Evolutionary conservation across 2,888 invertebrate genomes (phyloP), one percentile per base, ranked within the genome.

Genomic region (Campoplex capitator): DNA sequence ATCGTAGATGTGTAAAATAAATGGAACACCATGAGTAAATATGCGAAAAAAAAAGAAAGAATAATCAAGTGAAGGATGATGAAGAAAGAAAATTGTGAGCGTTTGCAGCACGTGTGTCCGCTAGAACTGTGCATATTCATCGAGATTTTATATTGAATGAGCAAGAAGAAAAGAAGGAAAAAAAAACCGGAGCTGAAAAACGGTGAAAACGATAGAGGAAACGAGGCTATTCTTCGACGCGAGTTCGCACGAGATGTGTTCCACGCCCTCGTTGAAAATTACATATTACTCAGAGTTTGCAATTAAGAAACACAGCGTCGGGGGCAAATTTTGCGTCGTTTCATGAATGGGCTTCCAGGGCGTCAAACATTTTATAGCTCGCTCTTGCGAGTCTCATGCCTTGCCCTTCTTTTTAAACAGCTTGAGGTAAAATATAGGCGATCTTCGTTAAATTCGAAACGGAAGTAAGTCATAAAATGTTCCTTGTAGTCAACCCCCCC

Each of bases 391-490:
- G 82, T 76, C 54, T 74, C 51, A 35, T 71, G 74, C 38, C 78
- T 74, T 58, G 65, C 84, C 71, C 79, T 84, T 74, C 73, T 68
- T 73, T 23, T 42, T 71, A 71, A 76, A 86, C 78, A 83, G 77
- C 83, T 80, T 62, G 32, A 23, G 28, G 65, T 38, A 35, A 71
- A 65, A 32, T 38, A 62, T 51, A 65, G 38, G n/a, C 85, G 87
- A 87, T 83, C 85, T 87, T 84, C 87, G 84, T 90, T 90, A 90
- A 92, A 91, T 92, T 89, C 88, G 87, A 91, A 91, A 89, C 90
- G 91, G 90, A 89, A 91, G 79, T 85, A 80, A 82, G 80, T 88
- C 88, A 80, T 91, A 91, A 91, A 91, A 87, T 56, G 89, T 88
- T 80, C 73, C 68, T 65, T 38, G 48, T 32, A 62, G 18, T 45